Conservation (phyloP, 2,113 vertebrate genomes). For the Brachionichthys hirsutus region DNA sequence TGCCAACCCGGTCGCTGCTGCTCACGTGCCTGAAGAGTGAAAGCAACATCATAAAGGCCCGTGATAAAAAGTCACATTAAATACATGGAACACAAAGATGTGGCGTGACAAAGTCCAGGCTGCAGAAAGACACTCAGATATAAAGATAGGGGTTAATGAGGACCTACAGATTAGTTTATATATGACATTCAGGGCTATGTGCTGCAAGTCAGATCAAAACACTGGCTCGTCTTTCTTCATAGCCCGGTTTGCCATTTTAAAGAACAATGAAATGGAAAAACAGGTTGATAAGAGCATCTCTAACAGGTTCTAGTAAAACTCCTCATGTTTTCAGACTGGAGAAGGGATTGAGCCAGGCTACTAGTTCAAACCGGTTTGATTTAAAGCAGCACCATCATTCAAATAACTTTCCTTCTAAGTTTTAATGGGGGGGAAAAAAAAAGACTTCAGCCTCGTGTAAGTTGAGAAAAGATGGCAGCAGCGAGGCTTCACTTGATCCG, state of each 20-base stretch:
- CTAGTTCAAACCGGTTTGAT: no score
- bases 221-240: not conserved
- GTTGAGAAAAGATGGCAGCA: no score
- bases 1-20: conserved; percentile 95
- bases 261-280: conserved; percentile 51
- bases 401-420: no score
- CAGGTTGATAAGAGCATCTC: conserved; percentile 30
- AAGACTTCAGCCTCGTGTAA: no score
- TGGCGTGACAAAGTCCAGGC: conserved; percentile 40
- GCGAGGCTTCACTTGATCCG: no score
- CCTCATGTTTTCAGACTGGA: conserved; percentile 1
- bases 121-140: conserved; percentile 29
- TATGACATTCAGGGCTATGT: conserved; percentile 51
- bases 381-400: no score
- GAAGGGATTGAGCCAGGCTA: no score
- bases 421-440: no score
- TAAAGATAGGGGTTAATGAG: conserved; percentile 35
- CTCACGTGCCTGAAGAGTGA: conserved; percentile 86
- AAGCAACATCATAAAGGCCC: not conserved
- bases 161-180: conserved; percentile 15
- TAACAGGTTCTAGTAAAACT: conserved; percentile 24
- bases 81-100: conserved; percentile 2
- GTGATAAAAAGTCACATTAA: not conserved
- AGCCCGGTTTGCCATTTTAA: conserved; percentile 59
- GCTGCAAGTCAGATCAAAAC: not conserved